Base-by-base conservation (phyloP, 2,888 invertebrate species). In the Lysandra bellargus region DNA sequence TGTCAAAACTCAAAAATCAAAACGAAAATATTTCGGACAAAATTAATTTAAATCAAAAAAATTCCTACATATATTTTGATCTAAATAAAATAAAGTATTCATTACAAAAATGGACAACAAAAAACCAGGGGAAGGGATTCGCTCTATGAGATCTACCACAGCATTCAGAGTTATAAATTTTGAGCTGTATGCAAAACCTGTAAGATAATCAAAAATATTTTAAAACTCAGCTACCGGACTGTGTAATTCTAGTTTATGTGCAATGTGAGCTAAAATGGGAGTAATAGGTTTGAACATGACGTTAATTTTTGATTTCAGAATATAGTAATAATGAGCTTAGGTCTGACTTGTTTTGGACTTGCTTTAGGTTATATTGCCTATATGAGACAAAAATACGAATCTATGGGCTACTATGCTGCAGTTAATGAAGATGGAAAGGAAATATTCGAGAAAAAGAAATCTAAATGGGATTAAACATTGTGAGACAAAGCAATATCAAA, bases 161-260 rank as follows among this genome's bases (percentile, higher is more conserved):
- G 95, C 97, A 53, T 99, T 99, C 88, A 95, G 97, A 86, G 95
- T 96, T 49, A 94, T 98, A 0, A 99, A 99, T 92, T 98, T 97
- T 91, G 98, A 99, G 91, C 94, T 99, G 1, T 99, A 98, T 89
- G 96, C 97, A 0, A 98, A 97, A 91, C 98, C 98, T 81, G 98
- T 98, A 95, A 96, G 97, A 93, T 75, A 78, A 30, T 57, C 33
- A 76, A 23, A 30, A 72, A 14, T 44, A 64, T 61, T 44, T 23
- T 30, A 44, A 30, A 78, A 69, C 7, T 77, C 33, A 75, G 30
- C 53, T 30, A 61, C 49, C 49, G 9, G 49, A 49, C 49, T 49
- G 49, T 49, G 49, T 49, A 2, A n/a, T 6, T 60, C 2, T 61
- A 23, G 14, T n/a, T 61, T 61, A n/a, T 60, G 17, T n/a, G 6